Evolutionary conservation across 2,113 vertebrate species (phyloP), one percentile per base, ranked within the genome.

Genomic region (Odontophorus gujanensis): DNA sequence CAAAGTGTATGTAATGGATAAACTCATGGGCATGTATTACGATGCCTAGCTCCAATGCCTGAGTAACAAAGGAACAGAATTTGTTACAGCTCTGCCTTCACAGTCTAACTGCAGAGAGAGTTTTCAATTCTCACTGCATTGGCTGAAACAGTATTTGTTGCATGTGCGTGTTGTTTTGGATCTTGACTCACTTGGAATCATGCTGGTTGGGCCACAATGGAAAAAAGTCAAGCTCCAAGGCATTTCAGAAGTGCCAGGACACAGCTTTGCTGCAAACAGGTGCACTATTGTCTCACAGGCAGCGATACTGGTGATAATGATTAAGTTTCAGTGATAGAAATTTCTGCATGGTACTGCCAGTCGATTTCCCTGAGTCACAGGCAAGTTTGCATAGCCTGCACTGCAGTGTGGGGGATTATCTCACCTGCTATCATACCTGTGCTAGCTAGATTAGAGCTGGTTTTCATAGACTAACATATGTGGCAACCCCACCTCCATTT

Each of bases 241-340:
- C 6, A 2, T 47, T n/a, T 2, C 32, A 72, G 93, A 69, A 0
- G 3, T 24, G 45, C 40, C 82, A 7, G 75, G 69, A 57, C 34
- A 40, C 0, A 34, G 8, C 78, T 72, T 19, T 48, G 55, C 47
- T 43, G 81, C 93, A 79, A 76, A 72, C 74, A 68, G 81, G 47
- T 36, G 62, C 28, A 5, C 36, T 59, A 7, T 28, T 87, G 87
- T 78, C 87, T 68, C 81, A 47, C 57, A 38, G 78, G 66, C 21
- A 79, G 45, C 0, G 15, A 42, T 86, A 87, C 30, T 77, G 65
- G 48, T 1, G n/a, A 92, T 81, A 89, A 63, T 2, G 17, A 48
- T 89, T 45, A 7, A 68, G 81, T 94, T 94, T 84, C 95, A 82
- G 71, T 38, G 75, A 82, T 80, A 90, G 40, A 40, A 38, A 94